Evolutionary conservation across 2,797 vertebrate species (phyloP).

Genomic region (Chromobotia macracanthus): DNA sequence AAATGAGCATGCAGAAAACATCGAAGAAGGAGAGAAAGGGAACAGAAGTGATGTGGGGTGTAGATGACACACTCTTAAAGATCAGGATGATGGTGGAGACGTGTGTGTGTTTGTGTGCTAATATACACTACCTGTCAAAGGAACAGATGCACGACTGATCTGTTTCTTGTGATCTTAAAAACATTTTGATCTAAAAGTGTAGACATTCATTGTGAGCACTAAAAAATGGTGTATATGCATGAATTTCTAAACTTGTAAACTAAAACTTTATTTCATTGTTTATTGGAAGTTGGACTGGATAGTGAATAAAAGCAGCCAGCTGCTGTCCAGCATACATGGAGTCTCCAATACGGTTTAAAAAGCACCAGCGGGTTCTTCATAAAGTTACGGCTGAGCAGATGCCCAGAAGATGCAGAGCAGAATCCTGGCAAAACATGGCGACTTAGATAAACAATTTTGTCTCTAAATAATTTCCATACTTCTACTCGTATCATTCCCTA

Average conservation of each 20-base stretch:
- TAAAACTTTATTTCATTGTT: no score
- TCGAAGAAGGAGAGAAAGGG: slow-evolving; percentile 33
- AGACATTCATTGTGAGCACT: no score
- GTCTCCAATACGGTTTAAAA: no score
- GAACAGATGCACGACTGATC: no score
- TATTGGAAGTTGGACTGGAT: no score
- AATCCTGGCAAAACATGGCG: not conserved
- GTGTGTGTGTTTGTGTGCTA: not conserved
- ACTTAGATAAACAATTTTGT: not conserved
- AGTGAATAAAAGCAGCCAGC: no score
- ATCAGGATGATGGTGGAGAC: not conserved
- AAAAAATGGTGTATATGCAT: no score
- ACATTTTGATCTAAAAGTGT: not conserved
- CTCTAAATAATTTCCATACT: not conserved
- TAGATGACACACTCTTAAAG: slow-evolving; percentile 32
- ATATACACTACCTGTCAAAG: not conserved
- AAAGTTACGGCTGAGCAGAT: not conserved
- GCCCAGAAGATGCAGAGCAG: not conserved
- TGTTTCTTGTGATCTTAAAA: no score
- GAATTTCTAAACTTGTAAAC: no score
- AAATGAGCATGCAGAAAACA: slow-evolving; percentile 41
- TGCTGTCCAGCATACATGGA: no score
- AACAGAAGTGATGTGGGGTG: slow-evolving; percentile 34
- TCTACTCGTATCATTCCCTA: no score
- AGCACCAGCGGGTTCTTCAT: no score